phyloP scores from a whole-genome alignment of 2,113 vertebrate genomes.

The Lasiurus borealis region DNA sequence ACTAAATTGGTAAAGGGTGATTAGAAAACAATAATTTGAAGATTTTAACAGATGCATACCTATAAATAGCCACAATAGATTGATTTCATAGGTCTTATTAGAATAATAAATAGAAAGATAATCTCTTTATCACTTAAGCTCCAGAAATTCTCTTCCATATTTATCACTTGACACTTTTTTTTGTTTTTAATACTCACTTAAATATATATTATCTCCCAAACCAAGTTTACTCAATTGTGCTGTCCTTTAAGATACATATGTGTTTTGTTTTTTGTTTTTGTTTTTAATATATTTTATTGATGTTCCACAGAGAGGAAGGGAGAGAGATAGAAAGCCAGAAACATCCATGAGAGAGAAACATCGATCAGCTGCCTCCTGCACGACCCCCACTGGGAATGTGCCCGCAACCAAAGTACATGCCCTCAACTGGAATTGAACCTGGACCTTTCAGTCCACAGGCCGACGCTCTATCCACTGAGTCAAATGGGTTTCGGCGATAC shows the following conservation, averaged over 20 bases:
- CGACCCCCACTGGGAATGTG: no score
- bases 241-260: background rate
- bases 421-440: no score
- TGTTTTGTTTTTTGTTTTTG: no score
- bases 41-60: slow-evolving; percentile 16
- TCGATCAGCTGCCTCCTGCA: no score
- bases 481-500: no score
- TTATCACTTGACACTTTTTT: background rate
- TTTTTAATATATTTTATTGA: no score
- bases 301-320: no score
- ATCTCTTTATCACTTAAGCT: slow-evolving; percentile 35
- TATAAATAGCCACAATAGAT: slow-evolving; percentile 44
- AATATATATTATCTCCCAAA: background rate
- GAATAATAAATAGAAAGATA: slow-evolving; percentile 42
- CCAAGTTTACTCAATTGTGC: background rate
- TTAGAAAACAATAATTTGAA: slow-evolving; percentile 26
- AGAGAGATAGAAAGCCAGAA: no score
- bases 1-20: background rate
- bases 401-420: no score
- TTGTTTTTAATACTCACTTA: slow-evolving; percentile 20
- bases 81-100: slow-evolving; percentile 3
- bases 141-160: slow-evolving; percentile 18
- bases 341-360: no score
- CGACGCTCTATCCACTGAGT: no score
- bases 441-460: no score